phyloP scores from a whole-genome alignment of 2,888 invertebrate species.

The Smittia sp. region DNA sequence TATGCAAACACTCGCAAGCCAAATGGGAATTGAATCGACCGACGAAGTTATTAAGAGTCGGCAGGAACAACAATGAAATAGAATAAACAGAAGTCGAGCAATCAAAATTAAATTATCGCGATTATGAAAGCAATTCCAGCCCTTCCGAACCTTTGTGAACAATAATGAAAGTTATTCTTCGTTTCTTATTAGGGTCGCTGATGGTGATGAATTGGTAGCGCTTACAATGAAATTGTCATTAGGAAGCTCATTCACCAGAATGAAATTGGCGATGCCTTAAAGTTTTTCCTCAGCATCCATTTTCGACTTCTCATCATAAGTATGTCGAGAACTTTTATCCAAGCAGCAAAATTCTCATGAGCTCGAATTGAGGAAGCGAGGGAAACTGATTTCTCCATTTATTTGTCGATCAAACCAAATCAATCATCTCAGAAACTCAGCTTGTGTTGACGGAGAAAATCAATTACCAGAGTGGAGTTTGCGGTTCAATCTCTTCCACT shows the following conservation, averaged over 20 bases:
- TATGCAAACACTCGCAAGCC: constrained; percentile 23
- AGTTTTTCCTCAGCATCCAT: too few relatives aligned
- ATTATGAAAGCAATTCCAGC: constrained; percentile 17
- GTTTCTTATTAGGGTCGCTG: too few relatives aligned
- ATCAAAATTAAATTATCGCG: constrained; percentile 31
- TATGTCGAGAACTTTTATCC: neutral
- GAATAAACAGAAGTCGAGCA: constrained; percentile 30
- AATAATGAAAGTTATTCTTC: too few relatives aligned
- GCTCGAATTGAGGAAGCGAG: neutral
- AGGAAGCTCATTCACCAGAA: constrained; percentile 21
- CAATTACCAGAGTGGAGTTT: too few relatives aligned
- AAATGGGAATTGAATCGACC: too few relatives aligned
- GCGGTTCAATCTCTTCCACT: neutral
- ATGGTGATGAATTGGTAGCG: too few relatives aligned
- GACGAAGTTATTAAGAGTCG: neutral
- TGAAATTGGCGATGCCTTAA: too few relatives aligned
- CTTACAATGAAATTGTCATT: too few relatives aligned
- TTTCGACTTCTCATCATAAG: too few relatives aligned
- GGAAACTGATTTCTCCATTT: constrained; percentile 33
- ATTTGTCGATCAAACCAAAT: constrained; percentile 38
- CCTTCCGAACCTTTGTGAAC: too few relatives aligned
- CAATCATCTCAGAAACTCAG: constrained; percentile 27
- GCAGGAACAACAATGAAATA: constrained; percentile 6
- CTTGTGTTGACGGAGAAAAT: constrained; percentile 13
- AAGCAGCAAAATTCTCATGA: too few relatives aligned